These are phyloP conservation scores for Pogona vitticeps DNA, from an alignment of 2,113 vertebrate genomes.

Conservation along the genomic window DNA sequence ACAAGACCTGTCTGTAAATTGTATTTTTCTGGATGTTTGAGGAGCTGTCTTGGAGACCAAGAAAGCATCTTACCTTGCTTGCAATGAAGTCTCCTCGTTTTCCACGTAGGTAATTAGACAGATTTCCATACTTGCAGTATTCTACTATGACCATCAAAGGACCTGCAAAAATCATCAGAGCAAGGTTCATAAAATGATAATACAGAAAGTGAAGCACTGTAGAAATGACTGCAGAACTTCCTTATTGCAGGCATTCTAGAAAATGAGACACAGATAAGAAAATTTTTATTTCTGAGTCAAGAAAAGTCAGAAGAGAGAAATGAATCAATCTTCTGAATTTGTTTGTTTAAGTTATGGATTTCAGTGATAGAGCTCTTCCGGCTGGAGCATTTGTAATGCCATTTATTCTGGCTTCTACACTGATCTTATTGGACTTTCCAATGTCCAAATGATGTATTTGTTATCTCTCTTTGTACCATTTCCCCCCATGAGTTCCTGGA, in stretches of 20 bases:
- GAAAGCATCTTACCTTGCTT: slow-evolving; percentile 82
- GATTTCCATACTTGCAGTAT: slow-evolving; percentile 93
- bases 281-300: neutral
- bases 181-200: slow-evolving; percentile 2
- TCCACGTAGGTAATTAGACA: slow-evolving; percentile 89
- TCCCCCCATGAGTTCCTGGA: too few species aligned
- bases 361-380: neutral
- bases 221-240: neutral
- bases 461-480: too few species aligned
- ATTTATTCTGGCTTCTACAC: too few species aligned
- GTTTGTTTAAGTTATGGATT: too few species aligned
- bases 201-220: neutral
- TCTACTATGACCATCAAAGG: slow-evolving; percentile 95
- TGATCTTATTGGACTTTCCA: too few species aligned
- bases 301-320: accelerated
- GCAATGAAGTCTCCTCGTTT: slow-evolving; percentile 90
- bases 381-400: too few species aligned
- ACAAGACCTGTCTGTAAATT: neutral
- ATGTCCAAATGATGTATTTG: too few species aligned
- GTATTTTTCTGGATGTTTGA: too few species aligned
- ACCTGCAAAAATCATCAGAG: slow-evolving; percentile 72
- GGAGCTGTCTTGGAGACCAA: neutral
- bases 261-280: neutral
- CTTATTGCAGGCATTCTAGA: neutral
- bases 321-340: too few species aligned